phyloP scores from a whole-genome alignment of 2,797 vertebrate genomes.

The Trachops cirrhosus region DNA sequence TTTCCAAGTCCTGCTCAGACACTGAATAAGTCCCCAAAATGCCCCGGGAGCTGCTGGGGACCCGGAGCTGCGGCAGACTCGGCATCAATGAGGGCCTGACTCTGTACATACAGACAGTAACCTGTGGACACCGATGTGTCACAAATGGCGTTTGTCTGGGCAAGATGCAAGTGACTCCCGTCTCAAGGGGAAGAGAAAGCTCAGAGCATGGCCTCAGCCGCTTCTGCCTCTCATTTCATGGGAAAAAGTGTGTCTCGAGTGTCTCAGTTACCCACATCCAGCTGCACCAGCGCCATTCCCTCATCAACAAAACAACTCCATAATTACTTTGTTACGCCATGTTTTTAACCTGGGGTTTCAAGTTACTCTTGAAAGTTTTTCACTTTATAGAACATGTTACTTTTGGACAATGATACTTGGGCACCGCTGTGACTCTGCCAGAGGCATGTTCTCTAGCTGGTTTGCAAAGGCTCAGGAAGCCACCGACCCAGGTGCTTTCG shows the following conservation, averaged over 20 bases:
- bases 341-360: not conserved
- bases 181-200: not conserved
- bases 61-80: not conserved
- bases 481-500: not conserved
- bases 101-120: not conserved
- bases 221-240: not conserved
- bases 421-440: not conserved
- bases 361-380: not conserved
- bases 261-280: not conserved
- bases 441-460: not conserved
- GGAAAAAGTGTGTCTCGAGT: rapidly evolving
- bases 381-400: too few species aligned
- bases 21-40: not conserved
- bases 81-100: not conserved
- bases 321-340: not conserved
- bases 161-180: rapidly evolving
- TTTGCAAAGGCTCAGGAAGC: not conserved
- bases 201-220: not conserved
- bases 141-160: not conserved
- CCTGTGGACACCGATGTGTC: not conserved
- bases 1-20: not conserved
- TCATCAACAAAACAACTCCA: not conserved
- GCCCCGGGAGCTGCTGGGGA: not conserved
- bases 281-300: too few species aligned
- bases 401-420: not conserved